Evolutionary conservation across 2,888 invertebrate genomes (phyloP).

Genomic region (Romanomermis culicivorax): DNA sequence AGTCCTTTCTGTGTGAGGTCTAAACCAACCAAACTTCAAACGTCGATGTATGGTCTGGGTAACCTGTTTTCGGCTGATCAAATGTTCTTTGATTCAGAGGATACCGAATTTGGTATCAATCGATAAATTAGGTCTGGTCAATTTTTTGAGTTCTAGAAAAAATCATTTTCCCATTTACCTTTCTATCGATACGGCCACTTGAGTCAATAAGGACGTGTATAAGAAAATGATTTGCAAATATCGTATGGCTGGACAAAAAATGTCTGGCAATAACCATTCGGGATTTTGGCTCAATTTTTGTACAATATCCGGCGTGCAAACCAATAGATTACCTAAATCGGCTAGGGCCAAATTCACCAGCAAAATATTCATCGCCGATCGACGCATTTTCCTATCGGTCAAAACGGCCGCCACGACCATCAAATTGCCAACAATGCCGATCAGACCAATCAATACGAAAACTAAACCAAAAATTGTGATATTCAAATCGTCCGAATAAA

Average conservation of each 20-base stretch:
- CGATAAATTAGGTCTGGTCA: no score
- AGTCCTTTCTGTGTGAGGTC: no score
- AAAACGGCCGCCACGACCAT: constrained; percentile 28
- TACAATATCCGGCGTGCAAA: constrained; percentile 29
- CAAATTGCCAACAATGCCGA: constrained; percentile 29
- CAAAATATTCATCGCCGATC: constrained; percentile 29
- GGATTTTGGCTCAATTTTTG: constrained; percentile 24
- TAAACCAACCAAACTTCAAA: no score
- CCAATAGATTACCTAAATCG: constrained; percentile 28
- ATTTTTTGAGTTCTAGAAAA: no score
- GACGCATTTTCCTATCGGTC: constrained; percentile 27
- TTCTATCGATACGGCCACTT: constrained; percentile 33
- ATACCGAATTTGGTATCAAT: no score
- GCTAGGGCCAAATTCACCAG: constrained; percentile 30
- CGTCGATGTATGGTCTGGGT: no score
- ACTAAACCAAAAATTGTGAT: not conserved
- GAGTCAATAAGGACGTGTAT: constrained; percentile 33
- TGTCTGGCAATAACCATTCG: constrained; percentile 27
- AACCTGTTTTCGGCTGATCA: no score
- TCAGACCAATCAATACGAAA: constrained; percentile 20
- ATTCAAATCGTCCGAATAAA: no score
- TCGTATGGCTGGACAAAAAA: constrained; percentile 29
- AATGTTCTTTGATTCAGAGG: no score
- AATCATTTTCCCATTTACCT: no score
- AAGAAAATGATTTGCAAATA: constrained; percentile 32